Evolutionary conservation across 2,797 vertebrate species (phyloP), one percentile per base, ranked within the genome.

Genomic region (Aldrovandia affinis): DNA sequence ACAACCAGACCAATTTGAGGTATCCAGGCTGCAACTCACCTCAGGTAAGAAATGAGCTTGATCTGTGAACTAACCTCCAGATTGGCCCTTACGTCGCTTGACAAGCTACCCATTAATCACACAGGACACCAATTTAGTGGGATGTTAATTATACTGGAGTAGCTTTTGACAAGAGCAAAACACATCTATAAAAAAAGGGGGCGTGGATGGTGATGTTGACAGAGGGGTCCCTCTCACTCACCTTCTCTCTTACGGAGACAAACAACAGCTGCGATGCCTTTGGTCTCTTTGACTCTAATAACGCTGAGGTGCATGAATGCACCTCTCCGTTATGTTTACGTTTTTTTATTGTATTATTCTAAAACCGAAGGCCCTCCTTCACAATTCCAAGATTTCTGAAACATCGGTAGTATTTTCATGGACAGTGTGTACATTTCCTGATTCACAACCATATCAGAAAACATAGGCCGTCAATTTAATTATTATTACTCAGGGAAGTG

Each of bases 311-410:
- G 90, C 90, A 91, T 89, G 93, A 94, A 92, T 91, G 90, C 89
- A 88, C 91, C 92, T 91, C 90, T 91, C 91, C 93, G 92, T 94
- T 94, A 94, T 94, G 93, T 91, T n/a, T n/a, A n/a, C n/a, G n/a
- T n/a, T n/a, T n/a, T n/a, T n/a, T n/a, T n/a, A n/a, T n/a, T n/a
- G n/a, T n/a, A n/a, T n/a, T n/a, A n/a, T n/a, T n/a, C n/a, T n/a
- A n/a, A n/a, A n/a, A n/a, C n/a, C n/a, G n/a, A n/a, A n/a, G n/a
- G n/a, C n/a, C n/a, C n/a, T n/a, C n/a, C n/a, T n/a, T n/a, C n/a
- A n/a, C n/a, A n/a, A n/a, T n/a, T n/a, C n/a, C n/a, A n/a, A n/a
- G n/a, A n/a, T n/a, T n/a, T n/a, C n/a, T n/a, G n/a, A n/a, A n/a
- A n/a, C n/a, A n/a, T n/a, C n/a, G n/a, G n/a, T n/a, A n/a, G n/a